Base-by-base conservation (phyloP, 2,113 vertebrate genomes). In the Percopsis transmontana region DNA sequence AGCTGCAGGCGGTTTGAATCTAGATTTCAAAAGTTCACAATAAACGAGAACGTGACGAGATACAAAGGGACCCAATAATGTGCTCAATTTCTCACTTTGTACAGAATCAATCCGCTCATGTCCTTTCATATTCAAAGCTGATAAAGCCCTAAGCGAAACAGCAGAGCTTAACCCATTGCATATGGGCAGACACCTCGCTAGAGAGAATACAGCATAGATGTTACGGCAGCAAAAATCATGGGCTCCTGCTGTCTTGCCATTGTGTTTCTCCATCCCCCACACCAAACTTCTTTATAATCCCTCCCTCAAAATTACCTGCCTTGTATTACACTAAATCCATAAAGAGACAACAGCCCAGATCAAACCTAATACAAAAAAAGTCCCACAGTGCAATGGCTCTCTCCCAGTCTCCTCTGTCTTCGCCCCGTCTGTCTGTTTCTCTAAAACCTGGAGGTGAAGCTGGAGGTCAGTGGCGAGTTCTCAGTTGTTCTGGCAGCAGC, bases 401-500 rank as follows among this genome's bases (percentile, higher is more conserved):
- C 72, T 75, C 16, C 70, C 61, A 33, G 67, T 66, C 54, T 58
- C 45, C 19, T 57, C 75, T 77, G 67, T 57, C 70, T 69, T 74
- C 39, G 70, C 21, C 70, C 70, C 80, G n/a, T 75, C 69, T 69
- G 70, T 15, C 67, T 65, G 55, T 45, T 41, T 76, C 60, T 75
- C 74, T 59, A 2, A 20, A 47, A 61, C 69, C 67, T 71, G 70
- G 76, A 77, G 63, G 64, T 74, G 72, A 66, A 71, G 72, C 80
- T 77, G 77, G 77, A 56, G 65, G 77, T 66, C 62, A 58, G 70
- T 6, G 67, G 69, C 23, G 51, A 56, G 68, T 76, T 58, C 72
- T 94, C 86, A 95, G 90, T 95, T 95, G 88, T 83, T 92, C 91
- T 95, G 95, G 90, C 95, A 96, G 91, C 95, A 96, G 64, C 87